These are phyloP conservation scores for Temnothorax nylanderi DNA, from an alignment of 1,140 invertebrate genomes.

Conservation along the genomic window DNA sequence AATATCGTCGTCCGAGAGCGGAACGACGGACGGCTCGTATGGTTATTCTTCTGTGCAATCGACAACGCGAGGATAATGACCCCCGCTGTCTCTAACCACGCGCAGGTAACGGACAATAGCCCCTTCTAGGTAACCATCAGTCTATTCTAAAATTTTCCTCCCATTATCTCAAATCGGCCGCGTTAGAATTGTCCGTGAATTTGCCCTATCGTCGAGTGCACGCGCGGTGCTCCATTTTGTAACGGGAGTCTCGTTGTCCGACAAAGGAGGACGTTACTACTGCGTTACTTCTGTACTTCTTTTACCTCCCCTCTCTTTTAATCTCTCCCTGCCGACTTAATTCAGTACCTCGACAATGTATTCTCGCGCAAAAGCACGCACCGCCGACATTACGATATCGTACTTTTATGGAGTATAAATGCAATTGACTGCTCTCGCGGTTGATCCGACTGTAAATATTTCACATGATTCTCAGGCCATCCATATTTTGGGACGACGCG, in stretches of 20 bases:
- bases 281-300: not conserved
- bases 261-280: not conserved
- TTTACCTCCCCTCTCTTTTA: not conserved
- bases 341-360: not conserved
- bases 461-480: not conserved
- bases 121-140: not conserved
- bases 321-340: not conserved
- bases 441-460: not conserved
- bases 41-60: conserved; percentile 63
- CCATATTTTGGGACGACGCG: not conserved
- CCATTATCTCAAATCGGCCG: not conserved
- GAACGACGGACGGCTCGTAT: conserved; percentile 33
- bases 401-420: not conserved
- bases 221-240: not conserved
- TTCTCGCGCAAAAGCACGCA: not conserved
- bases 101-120: not conserved
- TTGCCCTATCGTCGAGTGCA: not conserved
- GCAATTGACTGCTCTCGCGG: not conserved
- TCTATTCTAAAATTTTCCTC: not conserved
- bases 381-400: conserved; percentile 11
- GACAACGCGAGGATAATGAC: conserved; percentile 40
- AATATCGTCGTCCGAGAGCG: conserved; percentile 59
- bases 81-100: conserved; percentile 18
- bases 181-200: conserved; percentile 11
- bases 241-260: not conserved